phyloP scores from a whole-genome alignment of 2,113 vertebrate genomes.

The Plecturocebus donacophilus region DNA sequence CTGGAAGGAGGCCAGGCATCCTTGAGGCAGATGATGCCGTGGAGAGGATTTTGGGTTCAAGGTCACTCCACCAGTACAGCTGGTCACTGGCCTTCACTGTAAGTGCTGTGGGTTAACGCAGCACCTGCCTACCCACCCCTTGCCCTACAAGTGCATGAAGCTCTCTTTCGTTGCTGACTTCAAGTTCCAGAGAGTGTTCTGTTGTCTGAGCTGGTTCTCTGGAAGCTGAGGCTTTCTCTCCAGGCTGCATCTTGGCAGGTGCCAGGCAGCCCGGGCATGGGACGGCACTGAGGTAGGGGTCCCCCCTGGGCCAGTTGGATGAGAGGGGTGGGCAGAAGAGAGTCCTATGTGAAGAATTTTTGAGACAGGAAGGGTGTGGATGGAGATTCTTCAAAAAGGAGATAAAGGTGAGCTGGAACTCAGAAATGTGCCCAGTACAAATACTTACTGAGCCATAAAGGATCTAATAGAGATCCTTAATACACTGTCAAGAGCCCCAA shows the following conservation, averaged over 20 bases:
- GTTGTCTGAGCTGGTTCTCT: neutral
- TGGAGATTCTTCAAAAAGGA: neutral
- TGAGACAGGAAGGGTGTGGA: neutral
- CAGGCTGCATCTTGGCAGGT: neutral
- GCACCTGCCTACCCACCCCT: neutral
- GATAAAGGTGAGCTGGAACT: neutral
- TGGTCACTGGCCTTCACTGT: neutral
- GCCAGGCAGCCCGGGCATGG: neutral
- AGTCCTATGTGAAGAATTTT: neutral
- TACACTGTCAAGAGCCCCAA: neutral
- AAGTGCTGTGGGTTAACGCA: neutral
- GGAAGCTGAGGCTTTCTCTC: neutral
- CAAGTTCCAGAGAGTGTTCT: neutral
- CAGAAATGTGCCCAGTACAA: no score
- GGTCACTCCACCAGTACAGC: accelerated
- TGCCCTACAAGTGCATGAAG: neutral
- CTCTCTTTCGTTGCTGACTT: neutral
- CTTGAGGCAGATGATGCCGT: accelerated
- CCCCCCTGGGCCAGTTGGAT: neutral
- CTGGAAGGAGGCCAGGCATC: neutral
- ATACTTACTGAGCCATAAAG: neutral
- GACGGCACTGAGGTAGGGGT: neutral
- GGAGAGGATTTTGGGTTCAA: neutral
- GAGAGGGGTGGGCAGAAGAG: neutral
- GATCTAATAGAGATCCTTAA: neutral